Evolutionary conservation across 2,797 vertebrate genomes (phyloP).

Genomic region (Dendrocincla fuliginosa): DNA sequence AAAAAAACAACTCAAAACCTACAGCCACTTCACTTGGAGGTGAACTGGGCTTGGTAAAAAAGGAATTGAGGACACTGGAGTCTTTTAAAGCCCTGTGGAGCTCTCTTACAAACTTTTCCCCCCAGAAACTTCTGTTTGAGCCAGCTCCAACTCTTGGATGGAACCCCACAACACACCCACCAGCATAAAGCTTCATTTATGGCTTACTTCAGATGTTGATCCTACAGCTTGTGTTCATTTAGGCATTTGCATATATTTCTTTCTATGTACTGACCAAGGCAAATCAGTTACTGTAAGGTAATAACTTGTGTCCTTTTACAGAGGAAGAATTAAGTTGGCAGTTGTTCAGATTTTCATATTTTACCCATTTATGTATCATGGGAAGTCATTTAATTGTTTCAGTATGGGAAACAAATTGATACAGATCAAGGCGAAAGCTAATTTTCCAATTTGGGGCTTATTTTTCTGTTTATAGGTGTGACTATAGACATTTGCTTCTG

Average conservation of each 20-base stretch:
- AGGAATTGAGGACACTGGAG: background rate
- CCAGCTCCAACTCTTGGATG: background rate
- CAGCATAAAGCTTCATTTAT: background rate
- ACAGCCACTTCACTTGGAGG: background rate
- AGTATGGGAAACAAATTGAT: background rate
- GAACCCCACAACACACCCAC: background rate
- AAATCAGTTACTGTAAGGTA: slow-evolving; percentile 38
- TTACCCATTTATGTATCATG: background rate
- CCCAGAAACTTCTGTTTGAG: background rate
- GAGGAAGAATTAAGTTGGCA: slow-evolving; percentile 39
- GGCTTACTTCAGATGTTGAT: background rate
- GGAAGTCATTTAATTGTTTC: slow-evolving; percentile 5
- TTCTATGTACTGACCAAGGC: slow-evolving; percentile 12
- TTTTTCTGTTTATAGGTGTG: slow-evolving; percentile 45
- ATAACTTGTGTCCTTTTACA: background rate
- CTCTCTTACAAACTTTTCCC: background rate
- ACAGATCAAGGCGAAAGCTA: slow-evolving; percentile 2
- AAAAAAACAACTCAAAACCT: background rate
- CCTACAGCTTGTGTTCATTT: slow-evolving; percentile 51
- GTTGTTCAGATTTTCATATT: slow-evolving; percentile 18
- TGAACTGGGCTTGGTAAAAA: background rate
- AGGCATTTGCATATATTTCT: slow-evolving; percentile 38
- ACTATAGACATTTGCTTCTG: slow-evolving; percentile 14
- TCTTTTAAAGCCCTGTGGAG: background rate
- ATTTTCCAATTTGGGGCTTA: slow-evolving; percentile 21